Evolutionary conservation across 2,113 vertebrate species (phyloP).

Genomic region (Romanogobio albipinnatus): DNA sequence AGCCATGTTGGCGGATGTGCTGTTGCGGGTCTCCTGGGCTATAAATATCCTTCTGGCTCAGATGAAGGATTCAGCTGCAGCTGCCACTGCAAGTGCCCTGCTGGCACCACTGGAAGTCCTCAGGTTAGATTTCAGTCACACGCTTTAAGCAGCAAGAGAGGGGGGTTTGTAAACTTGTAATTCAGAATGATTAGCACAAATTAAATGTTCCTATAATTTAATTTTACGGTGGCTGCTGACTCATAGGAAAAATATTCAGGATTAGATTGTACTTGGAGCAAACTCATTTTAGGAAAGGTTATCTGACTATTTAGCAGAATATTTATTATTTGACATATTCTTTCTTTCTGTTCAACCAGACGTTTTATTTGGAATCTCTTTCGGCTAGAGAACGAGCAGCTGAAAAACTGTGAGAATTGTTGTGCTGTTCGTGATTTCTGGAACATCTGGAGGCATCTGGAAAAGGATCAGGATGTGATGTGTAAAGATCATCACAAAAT

Average conservation of each 20-base stretch:
- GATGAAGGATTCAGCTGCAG: slow-evolving; percentile 71
- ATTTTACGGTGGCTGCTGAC: not conserved
- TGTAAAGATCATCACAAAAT: slow-evolving; percentile 80
- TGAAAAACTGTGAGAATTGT: slow-evolving; percentile 86
- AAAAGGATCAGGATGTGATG: slow-evolving; percentile 82
- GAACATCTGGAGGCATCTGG: slow-evolving; percentile 77
- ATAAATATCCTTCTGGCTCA: slow-evolving; percentile 84
- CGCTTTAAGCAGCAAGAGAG: not conserved
- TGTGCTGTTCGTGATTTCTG: slow-evolving; percentile 81
- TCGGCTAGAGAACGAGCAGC: slow-evolving; percentile 85
- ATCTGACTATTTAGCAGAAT: not conserved
- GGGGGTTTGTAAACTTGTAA: slow-evolving; percentile 23
- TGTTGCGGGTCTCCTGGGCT: slow-evolving; percentile 86
- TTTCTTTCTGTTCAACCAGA: slow-evolving; percentile 62
- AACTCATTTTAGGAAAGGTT: not conserved
- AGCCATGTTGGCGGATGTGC: slow-evolving; percentile 85
- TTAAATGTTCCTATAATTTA: not conserved
- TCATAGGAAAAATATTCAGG: not conserved
- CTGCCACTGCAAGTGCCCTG: slow-evolving; percentile 77
- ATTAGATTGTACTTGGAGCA: not conserved
- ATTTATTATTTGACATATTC: not conserved
- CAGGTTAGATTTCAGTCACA: slow-evolving; percentile 74
- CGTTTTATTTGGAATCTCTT: slow-evolving; percentile 91
- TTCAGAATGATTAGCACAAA: slow-evolving; percentile 10
- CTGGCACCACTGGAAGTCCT: slow-evolving; percentile 87